A percentile compares a stretch with the other conserved stretches of the same genome.
Evolutionary conservation across 1,140 invertebrate species (phyloP).

Genomic region (Monochamus saltuarius): DNA sequence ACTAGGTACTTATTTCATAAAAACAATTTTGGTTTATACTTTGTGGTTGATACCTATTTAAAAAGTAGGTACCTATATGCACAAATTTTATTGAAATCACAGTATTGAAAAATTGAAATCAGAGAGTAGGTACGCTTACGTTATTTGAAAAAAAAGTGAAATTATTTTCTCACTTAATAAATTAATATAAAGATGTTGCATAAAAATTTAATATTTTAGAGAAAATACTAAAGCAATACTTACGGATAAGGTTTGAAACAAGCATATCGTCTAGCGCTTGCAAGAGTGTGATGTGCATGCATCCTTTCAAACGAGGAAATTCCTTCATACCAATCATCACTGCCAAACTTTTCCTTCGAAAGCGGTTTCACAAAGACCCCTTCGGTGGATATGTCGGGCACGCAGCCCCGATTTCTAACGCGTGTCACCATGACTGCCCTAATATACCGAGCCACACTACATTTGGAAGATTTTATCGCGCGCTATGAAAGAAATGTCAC

Average conservation of each 20-base stretch:
- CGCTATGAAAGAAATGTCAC: constrained; percentile 18
- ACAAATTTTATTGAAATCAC: too few relatives aligned
- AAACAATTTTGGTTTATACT: too few relatives aligned
- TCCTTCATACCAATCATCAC: constrained; percentile 46
- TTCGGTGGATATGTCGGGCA: constrained; percentile 59
- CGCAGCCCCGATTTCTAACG: constrained; percentile 55
- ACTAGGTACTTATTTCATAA: too few relatives aligned
- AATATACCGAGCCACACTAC: neutral
- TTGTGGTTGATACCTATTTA: too few relatives aligned
- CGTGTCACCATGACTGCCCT: constrained; percentile 15
- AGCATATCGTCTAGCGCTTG: constrained; percentile 56
- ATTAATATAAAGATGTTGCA: too few relatives aligned
- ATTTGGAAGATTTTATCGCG: constrained; percentile 9
- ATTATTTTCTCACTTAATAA: too few relatives aligned
- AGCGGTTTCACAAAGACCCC: constrained; percentile 58
- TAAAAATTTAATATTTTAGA: too few relatives aligned
- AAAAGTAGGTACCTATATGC: too few relatives aligned
- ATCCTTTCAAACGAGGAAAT: constrained; percentile 56
- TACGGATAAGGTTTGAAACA: constrained; percentile 51
- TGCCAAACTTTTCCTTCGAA: constrained; percentile 28
- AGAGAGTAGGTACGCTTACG: too few relatives aligned
- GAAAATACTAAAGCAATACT: constrained; percentile 9
- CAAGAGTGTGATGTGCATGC: constrained; percentile 63
- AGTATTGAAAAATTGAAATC: too few relatives aligned
- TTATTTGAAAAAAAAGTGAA: too few relatives aligned